Conservation (phyloP, 2,113 vertebrate species). For the human region GRCh38 chr6:105114501-105115000, state of each 20-base stretch:
- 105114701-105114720: slow-evolving; percentile 3
- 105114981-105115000: neutral
- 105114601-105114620: neutral
- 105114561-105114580: neutral
- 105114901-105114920: neutral
- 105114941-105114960: neutral
- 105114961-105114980: neutral
- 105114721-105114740: neutral
- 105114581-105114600: neutral
- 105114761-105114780: neutral
- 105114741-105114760: neutral
- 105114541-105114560: neutral
- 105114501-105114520: neutral
- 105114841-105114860: neutral
- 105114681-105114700: slow-evolving; percentile 6
- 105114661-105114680: slow-evolving; percentile 8
- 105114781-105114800: neutral
- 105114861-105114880: neutral
- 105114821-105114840: neutral
- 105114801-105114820: neutral
- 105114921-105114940: neutral
- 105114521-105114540: neutral
- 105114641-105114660: neutral
- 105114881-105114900: neutral
- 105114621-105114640: neutral